Evolutionary conservation across 2,113 vertebrate species (phyloP).

Genomic region (Ranitomeya imitator): DNA sequence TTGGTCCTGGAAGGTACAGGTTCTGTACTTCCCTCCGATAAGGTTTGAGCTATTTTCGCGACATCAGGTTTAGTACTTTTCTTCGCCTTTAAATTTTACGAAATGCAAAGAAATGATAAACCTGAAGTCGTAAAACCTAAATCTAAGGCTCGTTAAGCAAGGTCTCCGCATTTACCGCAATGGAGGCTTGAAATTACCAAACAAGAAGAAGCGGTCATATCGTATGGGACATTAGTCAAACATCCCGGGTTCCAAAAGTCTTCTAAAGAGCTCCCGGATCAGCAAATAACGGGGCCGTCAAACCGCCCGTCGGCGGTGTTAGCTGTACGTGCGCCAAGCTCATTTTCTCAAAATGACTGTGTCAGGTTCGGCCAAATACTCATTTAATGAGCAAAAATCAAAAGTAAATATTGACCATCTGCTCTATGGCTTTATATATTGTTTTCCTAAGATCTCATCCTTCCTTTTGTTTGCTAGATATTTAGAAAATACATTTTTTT

Average conservation of each 20-base stretch:
- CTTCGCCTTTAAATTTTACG: no score
- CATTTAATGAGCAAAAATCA: conserved; percentile 53
- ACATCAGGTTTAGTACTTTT: no score
- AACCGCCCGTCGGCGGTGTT: conserved; percentile 20
- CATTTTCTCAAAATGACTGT: conserved; percentile 50
- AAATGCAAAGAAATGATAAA: background rate
- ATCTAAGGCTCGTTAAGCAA: background rate
- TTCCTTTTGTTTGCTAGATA: background rate
- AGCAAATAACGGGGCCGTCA: conserved; percentile 36
- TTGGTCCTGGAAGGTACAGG: no score
- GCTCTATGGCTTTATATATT: conserved; percentile 49
- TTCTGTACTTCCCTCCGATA: no score
- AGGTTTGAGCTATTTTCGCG: no score
- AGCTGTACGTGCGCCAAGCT: conserved; percentile 41
- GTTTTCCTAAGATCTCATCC: conserved; percentile 49
- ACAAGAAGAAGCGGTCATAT: conserved; percentile 1
- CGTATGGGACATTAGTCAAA: conserved; percentile 15
- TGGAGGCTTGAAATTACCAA: background rate
- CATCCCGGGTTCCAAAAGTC: conserved; percentile 7
- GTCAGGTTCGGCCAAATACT: conserved; percentile 52
- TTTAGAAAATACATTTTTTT: background rate
- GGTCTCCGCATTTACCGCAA: background rate
- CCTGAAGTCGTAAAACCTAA: background rate
- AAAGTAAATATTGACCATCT: conserved; percentile 59
- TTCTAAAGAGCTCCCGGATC: conserved; percentile 9